These are phyloP conservation scores for Temnopleurus reevesii DNA, from an alignment of 53 echinoderm and acorn worm genomes.

Conservation along the genomic window DNA sequence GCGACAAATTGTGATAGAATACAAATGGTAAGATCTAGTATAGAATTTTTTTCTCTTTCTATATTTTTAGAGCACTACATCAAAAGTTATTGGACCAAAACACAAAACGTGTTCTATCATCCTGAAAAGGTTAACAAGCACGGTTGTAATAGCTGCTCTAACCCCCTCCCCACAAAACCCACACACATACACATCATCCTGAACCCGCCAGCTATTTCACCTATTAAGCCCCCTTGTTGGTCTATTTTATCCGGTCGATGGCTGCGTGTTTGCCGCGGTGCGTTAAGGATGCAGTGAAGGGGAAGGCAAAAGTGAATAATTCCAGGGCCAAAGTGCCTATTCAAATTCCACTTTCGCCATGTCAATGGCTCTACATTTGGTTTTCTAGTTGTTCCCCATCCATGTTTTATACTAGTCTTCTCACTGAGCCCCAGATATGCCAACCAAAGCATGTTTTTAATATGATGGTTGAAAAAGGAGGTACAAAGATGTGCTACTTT, in stretches of 20 bases:
- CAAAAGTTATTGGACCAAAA: too few relatives aligned
- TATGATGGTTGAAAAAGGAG: too few relatives aligned
- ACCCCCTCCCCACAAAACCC: not conserved
- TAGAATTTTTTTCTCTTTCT: too few relatives aligned
- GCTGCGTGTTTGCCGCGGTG: not conserved
- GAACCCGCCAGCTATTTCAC: not conserved
- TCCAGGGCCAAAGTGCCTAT: not conserved
- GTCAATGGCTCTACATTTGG: not conserved
- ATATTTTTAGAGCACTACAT: too few relatives aligned
- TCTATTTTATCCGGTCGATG: slow-evolving; percentile 21
- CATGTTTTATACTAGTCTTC: too few relatives aligned
- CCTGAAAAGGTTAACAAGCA: too few relatives aligned
- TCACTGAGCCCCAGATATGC: too few relatives aligned
- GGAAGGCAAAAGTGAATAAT: slow-evolving; percentile 18
- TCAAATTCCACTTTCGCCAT: slow-evolving; percentile 2
- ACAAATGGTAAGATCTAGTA: too few relatives aligned
- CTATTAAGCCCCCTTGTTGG: not conserved
- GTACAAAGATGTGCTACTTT: too few relatives aligned
- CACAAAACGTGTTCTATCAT: too few relatives aligned
- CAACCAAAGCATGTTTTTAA: too few relatives aligned
- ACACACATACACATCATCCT: not conserved
- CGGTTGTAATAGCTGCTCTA: not conserved
- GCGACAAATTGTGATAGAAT: too few relatives aligned
- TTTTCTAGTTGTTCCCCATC: not conserved
- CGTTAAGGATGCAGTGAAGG: not conserved